A percentile compares a stretch with the other conserved stretches of the same genome.
Conservation (phyloP, 2,797 vertebrate species). For the Catamblyrhynchus diadema region DNA sequence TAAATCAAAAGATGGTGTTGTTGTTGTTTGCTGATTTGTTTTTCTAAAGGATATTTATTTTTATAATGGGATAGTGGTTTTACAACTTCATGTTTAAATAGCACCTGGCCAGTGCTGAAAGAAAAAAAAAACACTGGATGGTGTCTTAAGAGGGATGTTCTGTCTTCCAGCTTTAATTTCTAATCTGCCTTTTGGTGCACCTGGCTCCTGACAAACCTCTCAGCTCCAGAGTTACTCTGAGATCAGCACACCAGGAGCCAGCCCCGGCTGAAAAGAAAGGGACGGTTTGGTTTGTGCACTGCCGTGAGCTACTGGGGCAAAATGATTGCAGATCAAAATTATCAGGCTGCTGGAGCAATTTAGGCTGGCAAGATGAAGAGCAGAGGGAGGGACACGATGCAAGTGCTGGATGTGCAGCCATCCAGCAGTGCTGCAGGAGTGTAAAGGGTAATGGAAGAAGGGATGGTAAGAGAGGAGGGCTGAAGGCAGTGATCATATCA, state of each 20-base stretch:
- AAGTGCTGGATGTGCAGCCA: neutral
- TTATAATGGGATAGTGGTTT: neutral
- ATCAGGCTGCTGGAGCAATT: conserved; percentile 1
- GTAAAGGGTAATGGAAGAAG: neutral
- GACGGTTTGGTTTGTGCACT: neutral
- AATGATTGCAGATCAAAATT: neutral
- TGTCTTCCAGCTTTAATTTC: neutral
- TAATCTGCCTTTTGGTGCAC: neutral
- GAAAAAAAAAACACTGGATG: neutral
- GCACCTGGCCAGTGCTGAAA: neutral
- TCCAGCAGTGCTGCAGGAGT: neutral
- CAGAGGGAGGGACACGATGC: neutral
- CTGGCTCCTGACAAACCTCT: neutral
- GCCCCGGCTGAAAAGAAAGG: neutral
- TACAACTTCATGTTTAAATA: neutral
- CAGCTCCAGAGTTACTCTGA: neutral
- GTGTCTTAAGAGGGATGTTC: neutral
- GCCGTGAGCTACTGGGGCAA: neutral
- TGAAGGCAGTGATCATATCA: neutral
- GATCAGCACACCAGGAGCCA: neutral
- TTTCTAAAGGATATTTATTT: neutral
- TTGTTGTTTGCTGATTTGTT: neutral
- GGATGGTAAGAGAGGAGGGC: neutral
- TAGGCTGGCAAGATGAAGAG: neutral
- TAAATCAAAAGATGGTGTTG: neutral